Base-by-base conservation (phyloP, 2,113 vertebrate species). In the Crypturellus undulatus region DNA sequence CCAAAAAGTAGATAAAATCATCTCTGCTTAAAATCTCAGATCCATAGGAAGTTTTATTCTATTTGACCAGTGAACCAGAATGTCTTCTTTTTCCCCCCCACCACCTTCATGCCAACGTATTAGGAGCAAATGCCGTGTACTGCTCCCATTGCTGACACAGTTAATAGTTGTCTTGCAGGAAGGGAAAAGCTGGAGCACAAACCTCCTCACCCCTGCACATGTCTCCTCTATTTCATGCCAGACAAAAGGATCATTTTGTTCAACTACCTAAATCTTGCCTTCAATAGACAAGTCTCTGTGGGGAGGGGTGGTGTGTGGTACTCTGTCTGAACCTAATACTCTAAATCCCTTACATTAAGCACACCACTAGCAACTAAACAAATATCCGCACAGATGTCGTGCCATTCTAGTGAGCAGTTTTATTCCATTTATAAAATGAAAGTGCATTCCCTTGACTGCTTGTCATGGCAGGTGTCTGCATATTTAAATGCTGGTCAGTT, bases 401-500 rank as follows among this genome's bases (percentile, higher is more conserved):
- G 79, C 70, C 88, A 91, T 96, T 96, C 90, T 81, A 91, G 68
- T 62, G 70, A 95, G 84, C 63, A 71, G 82, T 95, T 97, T 92
- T 91, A 91, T 93, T 94, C 92, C 94, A 94, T 94, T 95, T 97
- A 90, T 83, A 93, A 94, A 94, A 90, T 85, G 93, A 95, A 94
- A 96, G 77, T 91, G 63, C 88, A 95, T 81, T 92, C 91, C 84
- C 77, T 90, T 79, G 90, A 91, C 90, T 93, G 91, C 92, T 95
- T 94, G 94, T 90, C 68, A 2, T 94, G 94, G 95, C 94, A 96
- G 96, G 95, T 96, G 92, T 78, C 91, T 93, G 78, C 1, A 0
- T 93, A 97, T 96, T 97, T 96, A 95, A 97, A 97, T 96, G 90
- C 88, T 86, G 97, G 96, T 96, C 96, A 96, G 85, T 96, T 93